These are phyloP conservation scores for Grantiella picta DNA, from an alignment of 2,113 vertebrate genomes.

Conservation along the genomic window DNA sequence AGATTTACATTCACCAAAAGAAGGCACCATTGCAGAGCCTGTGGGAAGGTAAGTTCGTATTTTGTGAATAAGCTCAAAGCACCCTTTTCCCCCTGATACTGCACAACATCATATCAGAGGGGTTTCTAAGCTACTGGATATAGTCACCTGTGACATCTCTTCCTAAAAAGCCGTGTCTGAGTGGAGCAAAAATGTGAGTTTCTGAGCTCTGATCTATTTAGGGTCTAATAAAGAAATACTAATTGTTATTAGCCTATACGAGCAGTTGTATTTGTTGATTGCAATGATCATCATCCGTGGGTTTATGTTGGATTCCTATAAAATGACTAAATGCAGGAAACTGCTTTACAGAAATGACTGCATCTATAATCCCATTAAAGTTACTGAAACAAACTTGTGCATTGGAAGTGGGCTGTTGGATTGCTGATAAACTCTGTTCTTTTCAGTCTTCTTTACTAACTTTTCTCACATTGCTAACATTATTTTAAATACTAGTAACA, in stretches of 20 bases:
- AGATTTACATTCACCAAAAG: conserved; percentile 99
- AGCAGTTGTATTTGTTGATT: not conserved
- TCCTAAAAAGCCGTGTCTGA: not conserved
- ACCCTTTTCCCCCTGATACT: not conserved
- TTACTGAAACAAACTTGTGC: not conserved
- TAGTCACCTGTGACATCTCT: not conserved
- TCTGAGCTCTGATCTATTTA: not conserved
- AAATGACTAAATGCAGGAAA: not conserved
- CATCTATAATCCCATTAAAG: not conserved
- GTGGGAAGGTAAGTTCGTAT: conserved; percentile 88
- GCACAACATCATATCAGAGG: not conserved
- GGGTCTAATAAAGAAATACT: not conserved
- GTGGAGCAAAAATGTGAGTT: not conserved
- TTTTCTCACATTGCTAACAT: not conserved
- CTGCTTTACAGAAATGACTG: conserved; percentile 8
- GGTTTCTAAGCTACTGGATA: not conserved
- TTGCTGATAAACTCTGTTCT: not conserved
- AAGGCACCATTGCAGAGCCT: conserved; percentile 98
- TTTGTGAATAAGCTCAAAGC: not conserved
- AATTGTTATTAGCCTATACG: not conserved
- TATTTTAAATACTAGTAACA: not conserved
- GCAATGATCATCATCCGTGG: not conserved
- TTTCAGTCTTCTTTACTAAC: not conserved
- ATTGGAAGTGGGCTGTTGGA: not conserved
- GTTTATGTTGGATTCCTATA: not conserved